These are phyloP conservation scores for Psittacula echo DNA, from an alignment of 2,797 vertebrate genomes.

Conservation along the genomic window DNA sequence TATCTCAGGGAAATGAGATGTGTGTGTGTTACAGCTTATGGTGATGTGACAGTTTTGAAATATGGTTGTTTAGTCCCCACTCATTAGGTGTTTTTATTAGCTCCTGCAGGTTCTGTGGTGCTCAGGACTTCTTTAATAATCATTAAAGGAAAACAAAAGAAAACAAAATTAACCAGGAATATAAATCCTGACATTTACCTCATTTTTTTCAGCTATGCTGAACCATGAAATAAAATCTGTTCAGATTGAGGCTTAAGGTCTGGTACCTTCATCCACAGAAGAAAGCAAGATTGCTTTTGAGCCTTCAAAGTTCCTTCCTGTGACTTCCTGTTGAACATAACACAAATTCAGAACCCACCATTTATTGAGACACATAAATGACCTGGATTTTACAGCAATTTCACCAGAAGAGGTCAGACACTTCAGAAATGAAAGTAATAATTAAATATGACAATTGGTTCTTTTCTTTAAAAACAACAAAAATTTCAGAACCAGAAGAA, in stretches of 20 bases:
- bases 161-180: background rate
- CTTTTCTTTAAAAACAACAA: background rate
- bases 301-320: background rate
- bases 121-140: background rate
- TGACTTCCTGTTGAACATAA: background rate
- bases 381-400: background rate
- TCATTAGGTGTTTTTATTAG: background rate
- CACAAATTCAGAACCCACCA: background rate
- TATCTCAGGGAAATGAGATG: background rate
- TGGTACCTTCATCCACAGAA: background rate
- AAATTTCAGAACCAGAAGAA: background rate
- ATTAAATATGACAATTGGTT: background rate
- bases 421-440: background rate
- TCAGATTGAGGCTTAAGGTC: background rate
- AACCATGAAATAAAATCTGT: background rate
- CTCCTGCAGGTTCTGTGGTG: background rate
- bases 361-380: background rate
- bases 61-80: background rate
- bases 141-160: background rate
- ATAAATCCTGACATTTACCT: background rate
- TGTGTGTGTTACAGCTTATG: background rate
- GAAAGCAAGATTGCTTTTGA: background rate
- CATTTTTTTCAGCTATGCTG: background rate
- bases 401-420: background rate
- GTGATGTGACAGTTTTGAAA: background rate